These are phyloP conservation scores for Cliona cf. orientalis DNA, from an alignment of 37 sponge, comb jelly and placozoan genomes.

Conservation along the genomic window DNA sequence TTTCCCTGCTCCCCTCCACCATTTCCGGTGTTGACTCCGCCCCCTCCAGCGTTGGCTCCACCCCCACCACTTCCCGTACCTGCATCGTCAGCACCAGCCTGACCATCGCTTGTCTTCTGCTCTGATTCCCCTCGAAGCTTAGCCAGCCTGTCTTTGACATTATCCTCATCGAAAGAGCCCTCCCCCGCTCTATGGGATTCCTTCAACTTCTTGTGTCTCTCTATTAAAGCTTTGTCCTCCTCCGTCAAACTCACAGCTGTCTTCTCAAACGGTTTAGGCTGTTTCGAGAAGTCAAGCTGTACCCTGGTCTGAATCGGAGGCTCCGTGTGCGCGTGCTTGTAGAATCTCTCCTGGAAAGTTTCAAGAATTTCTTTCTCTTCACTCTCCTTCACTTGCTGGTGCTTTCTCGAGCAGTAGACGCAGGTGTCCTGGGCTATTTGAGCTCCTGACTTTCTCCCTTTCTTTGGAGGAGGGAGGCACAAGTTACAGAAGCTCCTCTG, in stretches of 20 bases:
- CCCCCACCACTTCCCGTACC: neutral
- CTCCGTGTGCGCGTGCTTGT: slow-evolving; percentile 43
- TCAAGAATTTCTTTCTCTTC: slow-evolving; percentile 70
- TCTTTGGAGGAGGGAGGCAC: slow-evolving; percentile 56
- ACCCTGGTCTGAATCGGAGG: slow-evolving; percentile 34
- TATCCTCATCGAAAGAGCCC: neutral
- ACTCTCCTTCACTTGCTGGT: slow-evolving; percentile 21
- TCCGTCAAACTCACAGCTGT: slow-evolving; percentile 7
- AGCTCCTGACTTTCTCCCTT: slow-evolving; percentile 19
- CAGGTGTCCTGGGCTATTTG: slow-evolving; percentile 19
- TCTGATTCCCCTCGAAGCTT: slow-evolving; percentile 12
- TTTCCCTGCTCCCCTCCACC: neutral
- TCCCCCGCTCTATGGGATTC: slow-evolving; percentile 2
- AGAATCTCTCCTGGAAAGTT: slow-evolving; percentile 74
- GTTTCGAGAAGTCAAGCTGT: slow-evolving; percentile 19
- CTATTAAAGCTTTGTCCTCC: slow-evolving; percentile 47
- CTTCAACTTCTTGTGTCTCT: slow-evolving; percentile 36
- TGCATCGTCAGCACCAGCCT: neutral
- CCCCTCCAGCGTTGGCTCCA: neutral
- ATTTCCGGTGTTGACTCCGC: neutral
- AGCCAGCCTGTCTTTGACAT: slow-evolving; percentile 26
- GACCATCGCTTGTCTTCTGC: neutral
- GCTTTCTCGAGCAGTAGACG: slow-evolving; percentile 54
- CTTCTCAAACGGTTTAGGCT: neutral
- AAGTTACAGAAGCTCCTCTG: slow-evolving; percentile 60